phyloP scores from a whole-genome alignment of 2,113 vertebrate genomes.

The Stegastes partitus region DNA sequence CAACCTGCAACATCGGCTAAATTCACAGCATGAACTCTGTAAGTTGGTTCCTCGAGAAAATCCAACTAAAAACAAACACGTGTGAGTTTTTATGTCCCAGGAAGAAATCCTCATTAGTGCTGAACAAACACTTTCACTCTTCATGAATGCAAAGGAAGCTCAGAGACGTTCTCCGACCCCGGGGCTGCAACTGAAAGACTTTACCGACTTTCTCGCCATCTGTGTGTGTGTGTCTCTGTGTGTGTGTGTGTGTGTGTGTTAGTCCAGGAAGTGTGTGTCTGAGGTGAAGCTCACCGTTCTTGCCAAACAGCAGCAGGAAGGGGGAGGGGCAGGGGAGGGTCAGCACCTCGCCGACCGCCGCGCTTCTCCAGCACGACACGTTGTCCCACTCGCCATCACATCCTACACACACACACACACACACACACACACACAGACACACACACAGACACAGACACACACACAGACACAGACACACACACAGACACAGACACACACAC shows the following conservation, averaged over 20 bases:
- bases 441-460: slow-evolving; percentile 22
- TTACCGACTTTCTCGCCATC: too few species aligned
- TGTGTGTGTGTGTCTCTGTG: not conserved
- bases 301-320: slow-evolving; percentile 76
- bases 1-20: too few species aligned
- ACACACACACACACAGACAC: slow-evolving; percentile 34
- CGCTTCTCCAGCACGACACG: slow-evolving; percentile 77
- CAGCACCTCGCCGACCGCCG: slow-evolving; percentile 68
- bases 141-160: too few species aligned
- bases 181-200: too few species aligned
- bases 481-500: slow-evolving; percentile 38
- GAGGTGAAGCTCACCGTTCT: slow-evolving; percentile 65
- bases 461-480: slow-evolving; percentile 35
- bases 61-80: too few species aligned
- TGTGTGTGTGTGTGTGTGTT: too few species aligned
- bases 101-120: too few species aligned
- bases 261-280: slow-evolving; percentile 16
- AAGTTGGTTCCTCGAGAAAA: too few species aligned
- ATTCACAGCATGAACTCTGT: too few species aligned
- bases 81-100: too few species aligned
- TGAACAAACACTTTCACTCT: too few species aligned
- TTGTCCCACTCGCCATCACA: slow-evolving; percentile 81
- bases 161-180: too few species aligned
- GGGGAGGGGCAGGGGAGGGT: slow-evolving; percentile 76
- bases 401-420: slow-evolving; percentile 67